phyloP scores from a whole-genome alignment of 2,888 invertebrate genomes.

The Matsumyia berberina region DNA sequence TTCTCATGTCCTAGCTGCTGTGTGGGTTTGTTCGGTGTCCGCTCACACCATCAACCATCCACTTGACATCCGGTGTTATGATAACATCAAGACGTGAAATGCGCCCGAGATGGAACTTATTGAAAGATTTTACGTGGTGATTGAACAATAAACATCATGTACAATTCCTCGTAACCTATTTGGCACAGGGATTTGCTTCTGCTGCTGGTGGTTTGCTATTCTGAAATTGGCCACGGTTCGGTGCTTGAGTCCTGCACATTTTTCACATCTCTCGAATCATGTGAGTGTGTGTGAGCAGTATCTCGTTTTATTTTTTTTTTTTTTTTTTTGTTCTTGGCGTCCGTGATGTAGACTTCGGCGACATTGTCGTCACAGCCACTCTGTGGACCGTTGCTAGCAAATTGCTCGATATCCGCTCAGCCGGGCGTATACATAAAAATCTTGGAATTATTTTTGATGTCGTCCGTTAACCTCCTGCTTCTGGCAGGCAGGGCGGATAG shows the following conservation, averaged over 20 bases:
- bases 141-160: constrained; percentile 76
- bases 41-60: neutral
- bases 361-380: constrained; percentile 22
- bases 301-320: neutral
- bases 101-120: constrained; percentile 66
- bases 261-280: constrained; percentile 30
- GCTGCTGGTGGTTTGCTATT: constrained; percentile 39
- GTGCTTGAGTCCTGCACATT: constrained; percentile 60
- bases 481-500: constrained; percentile 1
- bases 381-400: constrained; percentile 35
- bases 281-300: constrained; percentile 30
- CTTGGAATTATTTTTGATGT: constrained; percentile 71
- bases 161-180: constrained; percentile 71
- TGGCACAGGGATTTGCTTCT: constrained; percentile 63
- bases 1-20: neutral
- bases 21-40: neutral
- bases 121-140: constrained; percentile 76
- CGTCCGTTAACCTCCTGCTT: constrained; percentile 62
- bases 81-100: constrained; percentile 63
- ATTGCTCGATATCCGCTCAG: constrained; percentile 53
- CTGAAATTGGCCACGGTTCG: constrained; percentile 67
- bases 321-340: constrained; percentile 36
- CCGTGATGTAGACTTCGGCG: constrained; percentile 31
- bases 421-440: constrained; percentile 59
- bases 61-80: constrained; percentile 43